These are phyloP conservation scores for Salmo trutta DNA, from an alignment of 2,797 vertebrate genomes.

Conservation along the genomic window DNA sequence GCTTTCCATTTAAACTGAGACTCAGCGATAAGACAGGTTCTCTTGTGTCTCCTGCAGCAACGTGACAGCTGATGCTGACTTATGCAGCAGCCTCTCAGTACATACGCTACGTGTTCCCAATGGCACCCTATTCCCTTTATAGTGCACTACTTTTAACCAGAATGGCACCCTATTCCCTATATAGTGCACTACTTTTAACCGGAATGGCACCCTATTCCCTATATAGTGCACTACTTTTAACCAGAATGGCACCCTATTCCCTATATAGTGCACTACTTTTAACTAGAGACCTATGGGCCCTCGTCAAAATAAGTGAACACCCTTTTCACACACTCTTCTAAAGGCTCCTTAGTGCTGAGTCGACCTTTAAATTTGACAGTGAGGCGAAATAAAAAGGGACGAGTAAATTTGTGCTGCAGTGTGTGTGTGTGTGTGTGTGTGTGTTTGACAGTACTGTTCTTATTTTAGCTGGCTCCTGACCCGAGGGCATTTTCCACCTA, in stretches of 20 bases:
- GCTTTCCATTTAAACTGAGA: not conserved
- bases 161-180: not conserved
- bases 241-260: no score
- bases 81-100: not conserved
- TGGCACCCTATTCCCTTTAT: no score
- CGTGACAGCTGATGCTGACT: not conserved
- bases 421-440: not conserved
- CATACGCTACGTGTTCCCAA: not conserved
- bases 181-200: no score
- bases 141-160: no score
- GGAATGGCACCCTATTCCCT: no score
- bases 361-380: not conserved
- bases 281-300: no score
- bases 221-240: no score
- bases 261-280: not conserved
- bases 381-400: not conserved
- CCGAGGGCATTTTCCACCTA: conserved; percentile 70
- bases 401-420: not conserved
- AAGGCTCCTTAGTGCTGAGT: not conserved
- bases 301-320: no score
- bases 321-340: not conserved
- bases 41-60: not conserved
- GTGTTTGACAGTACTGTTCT: not conserved
- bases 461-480: conserved; percentile 37
- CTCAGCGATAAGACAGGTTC: not conserved